phyloP scores from a whole-genome alignment of 2,113 vertebrate species.

The Zosterops pallidus region DNA sequence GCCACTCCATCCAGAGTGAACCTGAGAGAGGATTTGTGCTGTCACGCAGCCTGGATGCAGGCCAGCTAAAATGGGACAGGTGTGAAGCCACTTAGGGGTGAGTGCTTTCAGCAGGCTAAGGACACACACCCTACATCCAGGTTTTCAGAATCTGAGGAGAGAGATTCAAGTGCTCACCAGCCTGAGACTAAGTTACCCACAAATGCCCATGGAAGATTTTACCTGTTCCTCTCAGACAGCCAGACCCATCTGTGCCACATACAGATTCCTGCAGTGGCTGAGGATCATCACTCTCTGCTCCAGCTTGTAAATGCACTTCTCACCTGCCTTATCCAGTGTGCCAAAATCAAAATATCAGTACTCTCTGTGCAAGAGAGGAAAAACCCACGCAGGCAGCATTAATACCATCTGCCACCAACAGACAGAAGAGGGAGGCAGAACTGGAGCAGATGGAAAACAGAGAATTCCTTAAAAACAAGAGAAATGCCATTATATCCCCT shows the following conservation, averaged over 20 bases:
- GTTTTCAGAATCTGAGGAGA: neutral
- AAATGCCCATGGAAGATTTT: neutral
- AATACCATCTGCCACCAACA: neutral
- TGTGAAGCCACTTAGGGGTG: neutral
- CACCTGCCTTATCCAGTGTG: neutral
- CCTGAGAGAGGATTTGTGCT: neutral
- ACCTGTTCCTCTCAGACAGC: neutral
- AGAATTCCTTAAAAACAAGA: neutral
- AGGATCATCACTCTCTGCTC: neutral
- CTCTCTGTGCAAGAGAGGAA: neutral
- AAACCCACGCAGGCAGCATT: neutral
- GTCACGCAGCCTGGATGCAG: fast-evolving
- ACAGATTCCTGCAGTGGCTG: neutral
- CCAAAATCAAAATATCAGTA: neutral
- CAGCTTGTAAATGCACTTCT: neutral
- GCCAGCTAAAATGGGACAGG: neutral
- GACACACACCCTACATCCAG: neutral
- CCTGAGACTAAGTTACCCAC: neutral
- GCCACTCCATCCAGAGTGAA: neutral
- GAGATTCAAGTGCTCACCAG: neutral
- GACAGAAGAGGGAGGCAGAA: neutral
- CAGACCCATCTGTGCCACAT: neutral
- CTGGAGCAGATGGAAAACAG: neutral
- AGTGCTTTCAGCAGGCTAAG: neutral
- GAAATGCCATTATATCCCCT: neutral